These are phyloP conservation scores for Kuschelorhynchus macadamiae DNA, from an alignment of 2,888 invertebrate species.

Conservation along the genomic window DNA sequence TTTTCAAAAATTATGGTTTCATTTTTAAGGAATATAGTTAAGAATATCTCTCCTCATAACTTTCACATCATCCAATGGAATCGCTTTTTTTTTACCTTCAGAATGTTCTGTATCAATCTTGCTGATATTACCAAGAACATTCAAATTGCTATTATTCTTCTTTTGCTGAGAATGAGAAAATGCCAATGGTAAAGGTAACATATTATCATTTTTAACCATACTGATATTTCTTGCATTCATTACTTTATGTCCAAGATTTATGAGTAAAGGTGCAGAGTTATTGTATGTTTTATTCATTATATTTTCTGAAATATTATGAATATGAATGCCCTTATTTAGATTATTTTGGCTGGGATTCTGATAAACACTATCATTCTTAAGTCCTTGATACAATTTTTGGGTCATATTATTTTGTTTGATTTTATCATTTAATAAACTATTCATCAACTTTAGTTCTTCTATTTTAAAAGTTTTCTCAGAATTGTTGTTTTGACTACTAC, in stretches of 20 bases:
- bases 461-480: slow-evolving; percentile 5
- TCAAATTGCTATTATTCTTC: slow-evolving; percentile 7
- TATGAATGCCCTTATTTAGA: not conserved
- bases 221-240: slow-evolving; percentile 27
- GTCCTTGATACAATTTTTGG: not conserved
- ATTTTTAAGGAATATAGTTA: too few relatives aligned
- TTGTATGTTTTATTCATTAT: slow-evolving; percentile 10
- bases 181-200: slow-evolving; percentile 41
- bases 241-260: slow-evolving; percentile 29
- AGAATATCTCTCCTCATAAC: slow-evolving; percentile 50
- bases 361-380: not conserved
- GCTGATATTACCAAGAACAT: not conserved
- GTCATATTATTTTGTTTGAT: slow-evolving; percentile 37
- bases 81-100: slow-evolving; percentile 8
- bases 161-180: slow-evolving; percentile 29
- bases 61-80: slow-evolving; percentile 29
- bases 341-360: not conserved
- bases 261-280: slow-evolving; percentile 43
- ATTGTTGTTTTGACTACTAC: slow-evolving; percentile 12
- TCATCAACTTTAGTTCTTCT: slow-evolving; percentile 33
- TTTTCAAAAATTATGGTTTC: too few relatives aligned
- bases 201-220: slow-evolving; percentile 21
- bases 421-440: slow-evolving; percentile 26
- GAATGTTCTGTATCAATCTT: not conserved
- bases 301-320: not conserved